A percentile compares a stretch with the other conserved stretches of the same genome.
phyloP scores from a whole-genome alignment of 2,797 vertebrate genomes.

The Melanotaenia boesemani region DNA sequence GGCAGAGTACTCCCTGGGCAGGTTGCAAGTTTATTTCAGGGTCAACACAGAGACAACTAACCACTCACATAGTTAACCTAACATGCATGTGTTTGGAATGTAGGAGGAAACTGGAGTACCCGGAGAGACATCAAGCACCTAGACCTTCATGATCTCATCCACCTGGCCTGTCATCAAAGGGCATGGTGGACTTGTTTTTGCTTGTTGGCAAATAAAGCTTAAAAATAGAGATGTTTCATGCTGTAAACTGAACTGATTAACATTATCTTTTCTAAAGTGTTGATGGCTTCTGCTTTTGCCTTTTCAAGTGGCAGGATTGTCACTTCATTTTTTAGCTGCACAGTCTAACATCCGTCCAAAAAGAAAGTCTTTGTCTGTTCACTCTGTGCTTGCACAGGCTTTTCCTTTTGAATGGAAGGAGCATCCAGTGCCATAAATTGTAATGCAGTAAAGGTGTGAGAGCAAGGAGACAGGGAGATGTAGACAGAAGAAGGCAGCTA shows the following conservation, averaged over 20 bases:
- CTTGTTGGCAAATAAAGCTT: too few species aligned
- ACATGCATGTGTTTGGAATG: too few species aligned
- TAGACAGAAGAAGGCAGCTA: constrained; percentile 2
- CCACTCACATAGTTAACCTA: too few species aligned
- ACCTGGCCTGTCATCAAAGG: not conserved
- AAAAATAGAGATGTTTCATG: not conserved
- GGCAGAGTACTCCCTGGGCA: too few species aligned
- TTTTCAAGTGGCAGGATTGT: constrained; percentile 48
- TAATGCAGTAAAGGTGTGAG: constrained; percentile 52
- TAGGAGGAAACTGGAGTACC: too few species aligned
- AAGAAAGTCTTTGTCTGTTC: constrained; percentile 49
- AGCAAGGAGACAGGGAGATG: constrained; percentile 23
- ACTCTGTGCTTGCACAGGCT: constrained; percentile 46
- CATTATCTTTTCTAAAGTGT: constrained; percentile 48
- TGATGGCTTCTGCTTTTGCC: constrained; percentile 60
- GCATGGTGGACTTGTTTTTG: too few species aligned
- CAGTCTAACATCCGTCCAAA: constrained; percentile 47
- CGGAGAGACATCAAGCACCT: not conserved
- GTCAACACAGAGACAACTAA: too few species aligned
- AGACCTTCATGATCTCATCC: not conserved
- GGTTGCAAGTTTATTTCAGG: too few species aligned
- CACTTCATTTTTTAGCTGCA: constrained; percentile 59
- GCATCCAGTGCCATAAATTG: constrained; percentile 63
- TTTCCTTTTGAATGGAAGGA: constrained; percentile 53
- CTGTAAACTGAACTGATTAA: not conserved